These are phyloP conservation scores for Grammomys surdaster DNA, from an alignment of 2,113 vertebrate genomes.

Conservation along the genomic window DNA sequence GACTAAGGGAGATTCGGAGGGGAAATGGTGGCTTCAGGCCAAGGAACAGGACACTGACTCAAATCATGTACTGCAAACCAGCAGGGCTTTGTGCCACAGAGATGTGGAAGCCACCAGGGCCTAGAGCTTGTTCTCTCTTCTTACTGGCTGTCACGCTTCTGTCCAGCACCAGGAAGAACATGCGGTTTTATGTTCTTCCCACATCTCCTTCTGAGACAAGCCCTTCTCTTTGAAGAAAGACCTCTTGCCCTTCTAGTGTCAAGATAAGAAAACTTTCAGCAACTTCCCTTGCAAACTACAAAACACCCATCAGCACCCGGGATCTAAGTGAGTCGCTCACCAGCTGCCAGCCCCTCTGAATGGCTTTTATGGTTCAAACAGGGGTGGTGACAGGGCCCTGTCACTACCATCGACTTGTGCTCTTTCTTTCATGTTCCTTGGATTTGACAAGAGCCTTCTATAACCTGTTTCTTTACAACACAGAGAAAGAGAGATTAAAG, in stretches of 20 bases:
- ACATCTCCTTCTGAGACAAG: slow-evolving; percentile 55
- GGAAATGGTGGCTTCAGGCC: neutral
- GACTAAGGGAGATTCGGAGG: neutral
- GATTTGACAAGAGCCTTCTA: slow-evolving; percentile 78
- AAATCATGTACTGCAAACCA: neutral
- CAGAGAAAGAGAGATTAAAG: slow-evolving; percentile 70
- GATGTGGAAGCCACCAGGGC: neutral
- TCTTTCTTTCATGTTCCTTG: slow-evolving; percentile 80
- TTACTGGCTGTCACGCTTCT: neutral
- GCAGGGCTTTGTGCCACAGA: neutral
- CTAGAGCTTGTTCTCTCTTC: neutral
- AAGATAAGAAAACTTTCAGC: slow-evolving; percentile 83
- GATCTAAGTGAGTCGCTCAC: slow-evolving; percentile 74
- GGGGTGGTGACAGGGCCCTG: slow-evolving; percentile 75
- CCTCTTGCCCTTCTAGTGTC: slow-evolving; percentile 75
- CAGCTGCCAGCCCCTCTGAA: slow-evolving; percentile 74
- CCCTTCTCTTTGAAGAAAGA: slow-evolving; percentile 71
- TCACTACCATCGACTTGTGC: slow-evolving; percentile 69
- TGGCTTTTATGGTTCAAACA: slow-evolving; percentile 66
- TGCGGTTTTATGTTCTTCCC: slow-evolving; percentile 64
- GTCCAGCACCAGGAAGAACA: slow-evolving; percentile 28
- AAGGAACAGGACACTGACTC: neutral
- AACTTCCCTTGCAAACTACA: slow-evolving; percentile 76
- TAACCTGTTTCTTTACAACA: slow-evolving; percentile 78
- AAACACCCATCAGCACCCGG: slow-evolving; percentile 73